These are phyloP conservation scores for Aphelinus atriplicis DNA, from an alignment of 1,140 invertebrate genomes.

Conservation along the genomic window DNA sequence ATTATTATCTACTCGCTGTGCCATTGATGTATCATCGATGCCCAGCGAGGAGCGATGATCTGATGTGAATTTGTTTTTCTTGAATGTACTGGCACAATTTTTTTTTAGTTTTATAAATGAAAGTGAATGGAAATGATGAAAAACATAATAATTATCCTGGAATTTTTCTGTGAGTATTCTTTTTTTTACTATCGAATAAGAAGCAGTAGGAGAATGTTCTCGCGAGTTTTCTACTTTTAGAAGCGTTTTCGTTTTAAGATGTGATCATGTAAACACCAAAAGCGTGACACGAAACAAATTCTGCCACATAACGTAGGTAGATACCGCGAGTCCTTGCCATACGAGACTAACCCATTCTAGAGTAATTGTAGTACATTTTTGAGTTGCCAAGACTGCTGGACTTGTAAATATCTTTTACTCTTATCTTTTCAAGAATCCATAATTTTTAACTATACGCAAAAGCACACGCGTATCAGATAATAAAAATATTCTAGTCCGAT, in stretches of 20 bases:
- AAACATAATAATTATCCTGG: neutral
- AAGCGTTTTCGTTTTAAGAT: constrained; percentile 8
- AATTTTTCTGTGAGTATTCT: neutral
- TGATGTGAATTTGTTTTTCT: constrained; percentile 11
- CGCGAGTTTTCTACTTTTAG: constrained; percentile 10
- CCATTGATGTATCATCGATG: constrained; percentile 29
- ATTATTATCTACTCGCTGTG: constrained; percentile 2
- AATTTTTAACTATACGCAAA: constrained; percentile 38
- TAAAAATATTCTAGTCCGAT: constrained; percentile 45
- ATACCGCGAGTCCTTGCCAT: constrained; percentile 38
- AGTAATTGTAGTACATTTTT: constrained; percentile 37
- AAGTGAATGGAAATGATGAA: neutral
- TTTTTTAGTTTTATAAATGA: constrained; percentile 32
- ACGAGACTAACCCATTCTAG: constrained; percentile 39
- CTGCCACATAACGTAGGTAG: constrained; percentile 21
- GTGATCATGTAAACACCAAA: constrained; percentile 17
- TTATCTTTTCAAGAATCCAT: constrained; percentile 35
- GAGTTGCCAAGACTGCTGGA: constrained; percentile 48
- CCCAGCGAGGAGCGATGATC: constrained; percentile 1
- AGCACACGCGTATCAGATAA: constrained; percentile 20
- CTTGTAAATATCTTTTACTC: constrained; percentile 44
- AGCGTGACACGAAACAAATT: constrained; percentile 11
- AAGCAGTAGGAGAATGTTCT: neutral
- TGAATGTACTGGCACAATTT: constrained; percentile 23
- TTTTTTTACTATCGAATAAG: constrained; percentile 8